Base-by-base conservation (phyloP, 2,888 invertebrate species). In the Ellobium chinense region DNA sequence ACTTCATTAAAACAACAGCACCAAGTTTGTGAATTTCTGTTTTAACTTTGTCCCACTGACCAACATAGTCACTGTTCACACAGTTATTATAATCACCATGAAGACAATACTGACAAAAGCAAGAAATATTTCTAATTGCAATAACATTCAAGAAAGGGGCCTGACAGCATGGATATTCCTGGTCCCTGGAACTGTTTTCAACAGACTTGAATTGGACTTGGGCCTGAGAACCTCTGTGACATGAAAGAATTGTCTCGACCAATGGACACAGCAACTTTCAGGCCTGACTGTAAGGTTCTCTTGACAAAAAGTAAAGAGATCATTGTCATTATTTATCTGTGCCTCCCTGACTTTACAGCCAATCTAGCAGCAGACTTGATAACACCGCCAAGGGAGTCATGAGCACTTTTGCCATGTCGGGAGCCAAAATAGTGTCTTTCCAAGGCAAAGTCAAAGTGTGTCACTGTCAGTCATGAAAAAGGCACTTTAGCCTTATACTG, bases 131-230 rank as follows among this genome's bases (percentile, higher is more conserved):
- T 18, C 46, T 46, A 18, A 18, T 46, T 46, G 46, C 46, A 46
- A 46, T 46, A 12, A 60, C 60, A 60, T 60, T 60, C 12, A 60
- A 60, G n/a, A 24, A 7, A 60, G 27, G n/a, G 60, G 60, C 7
- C 60, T 24, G n/a, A 60, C 60, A 60, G 60, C 21, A 60, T 60
- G 60, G n/a, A 60, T 60, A 7, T 60, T 60, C n/a, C 60, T 60
- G 7, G 60, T 60, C n/a, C 60, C 60, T 24, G 60, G 60, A 60
- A 60, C 60, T 14, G 60, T 60, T 60, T 27, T 60, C 27, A 60
- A 60, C 21, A 27, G 21, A n/a, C 60, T 60, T 5, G 60, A 24
- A 5, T 60, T n/a, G 7, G 27, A 60, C 7, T 60, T 27, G n/a
- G 60, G 60, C 7, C 60, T 21, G 5, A 27, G 12, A 60, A 60